phyloP scores from a whole-genome alignment of 1,140 invertebrate species.

The Uloborus diversus region DNA sequence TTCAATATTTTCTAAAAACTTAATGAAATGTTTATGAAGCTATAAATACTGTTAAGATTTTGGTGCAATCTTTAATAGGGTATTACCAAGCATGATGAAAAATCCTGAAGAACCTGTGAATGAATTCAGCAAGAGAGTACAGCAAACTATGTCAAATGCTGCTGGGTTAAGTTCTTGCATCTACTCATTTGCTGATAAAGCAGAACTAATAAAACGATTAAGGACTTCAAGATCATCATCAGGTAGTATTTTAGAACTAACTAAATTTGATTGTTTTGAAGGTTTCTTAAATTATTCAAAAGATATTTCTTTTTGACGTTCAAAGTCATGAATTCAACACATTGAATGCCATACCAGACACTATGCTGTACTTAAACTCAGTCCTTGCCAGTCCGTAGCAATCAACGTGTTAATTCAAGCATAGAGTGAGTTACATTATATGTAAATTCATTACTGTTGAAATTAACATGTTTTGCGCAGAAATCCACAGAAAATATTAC shows the following conservation, averaged over 20 bases:
- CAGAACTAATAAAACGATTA: constrained; percentile 32
- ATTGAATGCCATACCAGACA: not conserved
- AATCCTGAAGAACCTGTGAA: constrained; percentile 22
- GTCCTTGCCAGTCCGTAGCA: no score
- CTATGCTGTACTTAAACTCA: not conserved
- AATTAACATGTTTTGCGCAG: no score
- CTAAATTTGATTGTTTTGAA: not conserved
- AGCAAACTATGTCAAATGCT: constrained; percentile 25
- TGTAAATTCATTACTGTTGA: no score
- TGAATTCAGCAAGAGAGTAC: constrained; percentile 41
- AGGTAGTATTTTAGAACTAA: not conserved
- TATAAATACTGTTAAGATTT: no score
- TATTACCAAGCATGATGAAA: constrained; percentile 29
- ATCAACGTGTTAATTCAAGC: no score
- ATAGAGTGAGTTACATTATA: no score
- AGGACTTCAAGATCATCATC: not conserved
- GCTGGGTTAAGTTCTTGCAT: not conserved
- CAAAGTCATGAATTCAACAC: not conserved
- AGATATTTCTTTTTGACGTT: not conserved
- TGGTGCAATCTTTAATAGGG: not conserved
- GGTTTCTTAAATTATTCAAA: not conserved
- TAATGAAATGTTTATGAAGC: no score
- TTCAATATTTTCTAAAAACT: no score
- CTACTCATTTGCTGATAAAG: constrained; percentile 35
- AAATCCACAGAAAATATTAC: no score